phyloP scores from a whole-genome alignment of 2,113 vertebrate species.

The Himantopus leucocephalus region DNA sequence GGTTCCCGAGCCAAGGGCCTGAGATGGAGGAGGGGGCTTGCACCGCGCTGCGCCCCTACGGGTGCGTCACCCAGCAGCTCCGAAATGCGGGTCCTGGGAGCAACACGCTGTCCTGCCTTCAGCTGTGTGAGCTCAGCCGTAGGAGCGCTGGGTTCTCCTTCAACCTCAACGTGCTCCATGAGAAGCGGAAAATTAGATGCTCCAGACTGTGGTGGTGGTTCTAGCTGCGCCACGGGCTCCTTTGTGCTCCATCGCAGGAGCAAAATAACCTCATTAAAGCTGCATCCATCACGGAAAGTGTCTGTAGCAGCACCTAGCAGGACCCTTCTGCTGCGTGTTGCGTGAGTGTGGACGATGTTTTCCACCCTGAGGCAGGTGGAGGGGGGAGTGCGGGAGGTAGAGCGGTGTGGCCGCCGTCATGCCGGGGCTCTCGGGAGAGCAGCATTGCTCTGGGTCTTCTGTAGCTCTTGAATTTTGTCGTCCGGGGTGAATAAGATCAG shows the following conservation, averaged over 20 bases:
- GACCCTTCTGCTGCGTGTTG: neutral
- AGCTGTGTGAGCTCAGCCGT: neutral
- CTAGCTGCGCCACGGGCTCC: neutral
- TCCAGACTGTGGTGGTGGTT: neutral
- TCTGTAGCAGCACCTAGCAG: neutral
- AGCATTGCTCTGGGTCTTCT: neutral
- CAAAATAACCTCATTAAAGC: neutral
- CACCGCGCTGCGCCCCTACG: fast-evolving
- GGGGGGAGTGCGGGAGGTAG: neutral
- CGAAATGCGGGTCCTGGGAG: neutral
- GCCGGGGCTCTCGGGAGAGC: neutral
- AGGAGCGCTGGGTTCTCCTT: neutral
- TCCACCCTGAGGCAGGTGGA: no score
- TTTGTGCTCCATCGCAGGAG: neutral
- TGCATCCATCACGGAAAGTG: neutral
- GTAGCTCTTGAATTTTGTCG: neutral
- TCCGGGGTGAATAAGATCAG: neutral
- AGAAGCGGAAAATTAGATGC: neutral
- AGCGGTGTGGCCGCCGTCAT: fast-evolving
- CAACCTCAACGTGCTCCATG: fast-evolving
- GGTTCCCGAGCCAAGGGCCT: fast-evolving
- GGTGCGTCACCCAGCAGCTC: fast-evolving
- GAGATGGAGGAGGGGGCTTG: neutral
- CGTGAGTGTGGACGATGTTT: fast-evolving
- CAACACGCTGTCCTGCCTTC: no score